Base-by-base conservation (phyloP, 2,888 invertebrate genomes). In the Archips crataeganus region DNA sequence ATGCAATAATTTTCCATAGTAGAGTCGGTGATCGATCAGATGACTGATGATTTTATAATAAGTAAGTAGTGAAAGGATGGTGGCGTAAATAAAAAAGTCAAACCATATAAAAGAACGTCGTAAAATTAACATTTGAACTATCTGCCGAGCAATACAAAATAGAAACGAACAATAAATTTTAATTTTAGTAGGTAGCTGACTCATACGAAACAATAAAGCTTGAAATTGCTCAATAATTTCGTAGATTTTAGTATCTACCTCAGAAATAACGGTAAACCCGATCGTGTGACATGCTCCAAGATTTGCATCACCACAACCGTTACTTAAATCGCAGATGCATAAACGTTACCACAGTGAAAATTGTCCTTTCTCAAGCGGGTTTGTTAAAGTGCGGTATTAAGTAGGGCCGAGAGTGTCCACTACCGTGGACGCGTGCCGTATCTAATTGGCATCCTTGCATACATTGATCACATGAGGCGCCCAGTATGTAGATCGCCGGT, bases 371-470 rank as follows among this genome's bases (percentile, higher is more conserved):
- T 80, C 84, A 81, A 89, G 86, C 89, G 76, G 62, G 75, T 81
- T 84, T 71, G 70, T 75, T 74, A 67, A 51, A 77, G 82, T 82
- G 79, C 75, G 81, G 78, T 80, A 82, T 81, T 83, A 85, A 84
- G 84, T 85, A 78, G 83, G 80, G 79, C 83, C 81, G 77, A 70
- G 78, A 73, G 76, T 76, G 71, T 81, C 80, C 80, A 80, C 80
- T 82, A 79, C 77, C 69, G 80, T 77, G 81, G 86, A 84, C 85
- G 85, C 84, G 87, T 89, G 87, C 87, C 82, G 90, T 87, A 90
- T 92, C 85, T 89, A 87, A 91, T 92, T 92, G 87, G 87, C 91
- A 87, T 88, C 87, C 85, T 89, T 91, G 87, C 90, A 90, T 91
- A 85, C 77, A 85, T 91, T 88, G 87, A 87, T 90, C 84, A 76